Percentiles rank a stretch among this genome's conserved stretches.
These are phyloP conservation scores for Hippocampus barbouri DNA, from an alignment of 2,113 vertebrate species.

Conservation along the genomic window DNA sequence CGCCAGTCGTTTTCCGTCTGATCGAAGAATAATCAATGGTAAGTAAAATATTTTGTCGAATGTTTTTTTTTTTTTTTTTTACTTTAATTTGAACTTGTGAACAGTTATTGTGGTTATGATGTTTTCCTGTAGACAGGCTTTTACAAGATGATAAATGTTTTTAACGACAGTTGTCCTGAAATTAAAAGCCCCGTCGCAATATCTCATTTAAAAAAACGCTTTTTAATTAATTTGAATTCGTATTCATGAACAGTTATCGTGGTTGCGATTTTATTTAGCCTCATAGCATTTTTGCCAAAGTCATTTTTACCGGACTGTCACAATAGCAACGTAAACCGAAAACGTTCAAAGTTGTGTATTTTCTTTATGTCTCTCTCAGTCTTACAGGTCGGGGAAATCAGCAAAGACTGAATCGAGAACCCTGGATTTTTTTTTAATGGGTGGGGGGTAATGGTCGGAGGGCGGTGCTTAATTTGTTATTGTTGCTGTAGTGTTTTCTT, in stretches of 20 bases:
- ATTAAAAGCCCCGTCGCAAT: neutral
- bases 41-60: no score
- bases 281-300: neutral
- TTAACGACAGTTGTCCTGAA: no score
- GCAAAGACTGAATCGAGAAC: neutral
- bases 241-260: neutral
- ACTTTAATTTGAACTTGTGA: neutral
- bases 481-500: no score
- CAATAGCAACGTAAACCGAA: neutral
- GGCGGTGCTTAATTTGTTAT: no score
- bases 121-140: no score
- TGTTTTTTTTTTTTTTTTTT: no score
- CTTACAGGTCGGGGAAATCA: no score
- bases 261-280: neutral
- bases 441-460: no score
- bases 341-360: neutral
- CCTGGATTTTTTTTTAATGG: no score
- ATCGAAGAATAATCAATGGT: no score
- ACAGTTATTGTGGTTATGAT: neutral
- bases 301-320: neutral
- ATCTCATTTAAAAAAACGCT: neutral
- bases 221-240: neutral
- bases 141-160: no score
- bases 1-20: no score
- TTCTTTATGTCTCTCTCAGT: neutral